phyloP scores from a whole-genome alignment of 37 sponge, comb jelly and placozoan genomes.

The Hormiphora californensis region DNA sequence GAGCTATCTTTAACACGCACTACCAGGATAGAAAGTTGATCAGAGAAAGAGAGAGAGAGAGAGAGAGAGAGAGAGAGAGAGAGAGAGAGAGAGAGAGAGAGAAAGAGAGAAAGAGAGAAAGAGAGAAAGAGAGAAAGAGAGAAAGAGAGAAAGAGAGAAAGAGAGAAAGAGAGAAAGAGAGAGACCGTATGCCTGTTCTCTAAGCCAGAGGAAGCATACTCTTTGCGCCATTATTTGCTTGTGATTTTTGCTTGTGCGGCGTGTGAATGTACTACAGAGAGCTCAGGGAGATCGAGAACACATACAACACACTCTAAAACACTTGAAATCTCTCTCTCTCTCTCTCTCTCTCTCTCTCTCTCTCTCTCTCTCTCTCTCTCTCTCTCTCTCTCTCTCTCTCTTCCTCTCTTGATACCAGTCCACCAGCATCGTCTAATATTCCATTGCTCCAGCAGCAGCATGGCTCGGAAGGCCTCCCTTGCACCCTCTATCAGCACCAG shows the following conservation, averaged over 20 bases:
- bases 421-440: too few relatives aligned
- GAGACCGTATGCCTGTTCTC: neutral
- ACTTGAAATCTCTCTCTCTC: neutral
- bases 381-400: neutral
- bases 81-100: neutral
- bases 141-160: too few relatives aligned
- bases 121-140: neutral
- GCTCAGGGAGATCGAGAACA: too few relatives aligned
- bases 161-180: too few relatives aligned
- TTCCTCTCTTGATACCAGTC: too few relatives aligned
- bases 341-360: neutral
- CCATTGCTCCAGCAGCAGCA: neutral
- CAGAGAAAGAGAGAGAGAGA: neutral
- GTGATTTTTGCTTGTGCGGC: neutral
- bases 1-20: too few relatives aligned
- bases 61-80: neutral
- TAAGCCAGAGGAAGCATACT: neutral
- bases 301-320: too few relatives aligned
- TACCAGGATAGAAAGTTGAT: neutral
- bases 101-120: neutral
- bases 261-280: too few relatives aligned
- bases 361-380: neutral
- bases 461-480: neutral
- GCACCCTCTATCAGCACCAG: constrained; percentile 45
- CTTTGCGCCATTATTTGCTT: neutral